phyloP scores from a whole-genome alignment of 2,888 invertebrate species.

The Aspidiotus destructor region DNA sequence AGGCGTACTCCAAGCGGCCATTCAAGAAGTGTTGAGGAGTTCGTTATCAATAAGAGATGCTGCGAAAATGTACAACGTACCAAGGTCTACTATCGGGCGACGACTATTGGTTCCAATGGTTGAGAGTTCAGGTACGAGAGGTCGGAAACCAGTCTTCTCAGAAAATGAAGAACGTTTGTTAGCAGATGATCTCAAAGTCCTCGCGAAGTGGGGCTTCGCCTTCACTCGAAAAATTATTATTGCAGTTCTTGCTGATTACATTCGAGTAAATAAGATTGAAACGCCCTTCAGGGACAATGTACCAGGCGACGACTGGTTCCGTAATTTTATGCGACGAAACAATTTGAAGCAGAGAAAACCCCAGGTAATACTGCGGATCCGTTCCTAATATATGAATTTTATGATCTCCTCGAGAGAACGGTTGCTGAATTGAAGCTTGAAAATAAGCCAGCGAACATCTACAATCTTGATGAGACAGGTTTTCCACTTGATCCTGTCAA shows the following conservation, averaged over 20 bases:
- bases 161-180: background rate
- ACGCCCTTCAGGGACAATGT: background rate
- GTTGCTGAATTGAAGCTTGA: constrained; percentile 2
- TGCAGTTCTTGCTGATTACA: background rate
- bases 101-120: no score
- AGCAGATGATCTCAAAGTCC: background rate
- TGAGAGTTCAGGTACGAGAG: background rate
- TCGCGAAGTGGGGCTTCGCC: background rate
- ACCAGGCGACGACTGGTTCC: background rate
- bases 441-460: background rate
- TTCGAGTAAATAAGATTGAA: background rate
- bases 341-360: constrained; percentile 1
- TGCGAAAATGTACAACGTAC: background rate
- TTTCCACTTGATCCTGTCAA: background rate
- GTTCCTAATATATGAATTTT: background rate
- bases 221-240: background rate
- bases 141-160: background rate
- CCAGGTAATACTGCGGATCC: constrained; percentile 1
- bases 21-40: background rate
- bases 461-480: background rate
- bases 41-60: background rate
- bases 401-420: background rate
- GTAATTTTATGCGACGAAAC: background rate
- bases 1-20: background rate
- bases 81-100: background rate